These are phyloP conservation scores for Drosophila pseudotalamancana DNA, from an alignment of 2,888 invertebrate genomes.

Conservation along the genomic window DNA sequence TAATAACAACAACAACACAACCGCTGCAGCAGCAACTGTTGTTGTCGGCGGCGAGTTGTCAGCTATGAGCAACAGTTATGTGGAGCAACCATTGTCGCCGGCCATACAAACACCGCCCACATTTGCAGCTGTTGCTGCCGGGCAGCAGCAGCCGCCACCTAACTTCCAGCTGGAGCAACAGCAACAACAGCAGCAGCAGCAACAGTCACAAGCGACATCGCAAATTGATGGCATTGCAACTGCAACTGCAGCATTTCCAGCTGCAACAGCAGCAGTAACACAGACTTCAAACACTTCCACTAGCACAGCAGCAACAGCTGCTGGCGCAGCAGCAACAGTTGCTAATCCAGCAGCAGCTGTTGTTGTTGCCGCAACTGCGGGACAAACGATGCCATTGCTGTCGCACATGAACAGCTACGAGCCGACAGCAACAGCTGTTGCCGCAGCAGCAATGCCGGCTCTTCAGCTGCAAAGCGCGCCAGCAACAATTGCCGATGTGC, in stretches of 20 bases:
- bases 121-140: conserved; percentile 69
- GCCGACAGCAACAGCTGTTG: conserved; percentile 42
- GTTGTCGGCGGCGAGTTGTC: conserved; percentile 26
- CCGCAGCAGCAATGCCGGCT: conserved; percentile 37
- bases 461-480: conserved; percentile 76
- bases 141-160: conserved; percentile 51
- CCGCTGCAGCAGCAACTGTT: conserved; percentile 31
- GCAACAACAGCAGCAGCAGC: conserved; percentile 35
- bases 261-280: conserved; percentile 55
- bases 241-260: conserved; percentile 33
- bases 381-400: conserved; percentile 81
- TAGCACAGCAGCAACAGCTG: conserved; percentile 46
- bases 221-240: conserved; percentile 79
- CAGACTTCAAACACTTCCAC: conserved; percentile 79
- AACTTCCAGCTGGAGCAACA: conserved; percentile 65
- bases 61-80: conserved; percentile 85
- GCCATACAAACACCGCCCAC: conserved; percentile 68
- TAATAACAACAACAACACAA: conserved; percentile 24
- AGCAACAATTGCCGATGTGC: conserved; percentile 80
- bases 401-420: conserved; percentile 75
- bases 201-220: conserved; percentile 67
- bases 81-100: conserved; percentile 68
- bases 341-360: conserved; percentile 48
- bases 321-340: conserved; percentile 29
- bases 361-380: conserved; percentile 17